Conservation (phyloP, 1,140 invertebrate genomes). For the Drosophila bocqueti region DNA sequence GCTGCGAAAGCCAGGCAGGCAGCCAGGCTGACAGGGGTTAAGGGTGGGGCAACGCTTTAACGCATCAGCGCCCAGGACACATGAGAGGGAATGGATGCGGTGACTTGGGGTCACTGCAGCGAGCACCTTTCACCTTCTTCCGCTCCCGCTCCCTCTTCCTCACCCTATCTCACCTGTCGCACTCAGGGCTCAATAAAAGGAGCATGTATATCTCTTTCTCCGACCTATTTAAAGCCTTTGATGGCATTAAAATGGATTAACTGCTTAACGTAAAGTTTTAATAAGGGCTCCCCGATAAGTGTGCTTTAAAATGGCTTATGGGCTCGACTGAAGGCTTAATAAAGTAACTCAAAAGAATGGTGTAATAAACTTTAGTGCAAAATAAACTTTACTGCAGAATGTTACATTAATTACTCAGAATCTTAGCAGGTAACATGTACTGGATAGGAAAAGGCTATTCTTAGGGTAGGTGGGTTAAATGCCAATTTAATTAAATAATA, state of each 20-base stretch:
- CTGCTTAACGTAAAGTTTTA: slow-evolving; percentile 15
- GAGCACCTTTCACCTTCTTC: not conserved
- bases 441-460: not conserved
- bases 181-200: not conserved
- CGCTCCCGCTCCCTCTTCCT: no score
- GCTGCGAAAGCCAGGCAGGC: slow-evolving; percentile 26
- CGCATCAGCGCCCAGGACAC: slow-evolving; percentile 25
- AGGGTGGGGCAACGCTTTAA: slow-evolving; percentile 34
- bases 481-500: no score
- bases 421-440: no score
- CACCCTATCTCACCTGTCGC: not conserved
- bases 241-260: slow-evolving; percentile 28
- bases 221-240: slow-evolving; percentile 5
- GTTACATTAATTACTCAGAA: not conserved
- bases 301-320: slow-evolving; percentile 9
- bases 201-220: not conserved
- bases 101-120: slow-evolving; percentile 11
- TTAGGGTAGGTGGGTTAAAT: not conserved
- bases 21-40: not conserved
- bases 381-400: slow-evolving; percentile 4
- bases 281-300: slow-evolving; percentile 10
- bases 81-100: not conserved
- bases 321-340: not conserved
- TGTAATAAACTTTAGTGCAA: slow-evolving; percentile 10
- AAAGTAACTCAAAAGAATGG: slow-evolving; percentile 7